Percentiles rank a stretch among this genome's conserved stretches.
Evolutionary conservation across 2,797 vertebrate species (phyloP).

Genomic region (Emydoidea blandingii): DNA sequence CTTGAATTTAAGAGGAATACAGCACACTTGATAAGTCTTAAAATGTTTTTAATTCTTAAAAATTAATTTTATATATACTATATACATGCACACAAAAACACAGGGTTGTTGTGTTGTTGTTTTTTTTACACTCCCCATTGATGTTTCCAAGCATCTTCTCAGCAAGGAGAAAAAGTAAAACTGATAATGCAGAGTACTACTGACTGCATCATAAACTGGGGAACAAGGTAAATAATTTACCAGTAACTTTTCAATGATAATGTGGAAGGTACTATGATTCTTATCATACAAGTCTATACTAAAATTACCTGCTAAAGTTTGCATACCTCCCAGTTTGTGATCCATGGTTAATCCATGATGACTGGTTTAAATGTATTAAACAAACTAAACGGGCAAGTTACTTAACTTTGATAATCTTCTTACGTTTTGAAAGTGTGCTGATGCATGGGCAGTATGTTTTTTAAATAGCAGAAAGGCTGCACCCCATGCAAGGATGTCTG

Average conservation of each 20-base stretch:
- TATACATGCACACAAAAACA: not conserved
- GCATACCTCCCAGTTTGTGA: not conserved
- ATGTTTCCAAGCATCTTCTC: not conserved
- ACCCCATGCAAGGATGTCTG: not conserved
- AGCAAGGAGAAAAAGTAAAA: not conserved
- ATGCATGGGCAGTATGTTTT: too few relatives aligned
- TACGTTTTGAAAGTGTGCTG: too few relatives aligned
- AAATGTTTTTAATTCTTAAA: not conserved
- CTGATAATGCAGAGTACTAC: not conserved
- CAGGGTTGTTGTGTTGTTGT: too few relatives aligned
- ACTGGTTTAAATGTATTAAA: not conserved
- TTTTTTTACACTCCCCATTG: not conserved
- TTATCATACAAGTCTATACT: not conserved
- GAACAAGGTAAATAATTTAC: not conserved
- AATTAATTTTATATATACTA: not conserved
- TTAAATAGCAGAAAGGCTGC: not conserved
- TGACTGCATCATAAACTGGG: not conserved
- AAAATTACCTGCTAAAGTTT: not conserved
- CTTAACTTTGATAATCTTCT: not conserved
- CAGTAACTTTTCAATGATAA: not conserved
- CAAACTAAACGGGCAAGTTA: not conserved
- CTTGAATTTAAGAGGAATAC: not conserved
- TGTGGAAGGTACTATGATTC: not conserved
- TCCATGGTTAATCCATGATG: not conserved
- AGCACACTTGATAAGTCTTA: not conserved